These are phyloP conservation scores for Ladona fulva DNA, from an alignment of 1,140 invertebrate species.

Conservation along the genomic window DNA sequence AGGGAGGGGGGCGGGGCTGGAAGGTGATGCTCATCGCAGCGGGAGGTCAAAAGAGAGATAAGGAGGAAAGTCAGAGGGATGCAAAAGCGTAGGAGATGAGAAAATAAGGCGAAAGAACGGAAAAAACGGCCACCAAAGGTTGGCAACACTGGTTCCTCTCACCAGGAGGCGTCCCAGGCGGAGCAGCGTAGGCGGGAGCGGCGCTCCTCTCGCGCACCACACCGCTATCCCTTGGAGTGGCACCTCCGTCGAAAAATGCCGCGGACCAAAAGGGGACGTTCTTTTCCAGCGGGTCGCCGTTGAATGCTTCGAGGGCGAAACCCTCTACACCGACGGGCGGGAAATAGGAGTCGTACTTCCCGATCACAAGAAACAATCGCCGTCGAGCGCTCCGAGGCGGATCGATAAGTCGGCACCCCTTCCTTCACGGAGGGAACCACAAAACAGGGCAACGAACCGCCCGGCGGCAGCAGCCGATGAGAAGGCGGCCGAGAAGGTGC, in stretches of 20 bases:
- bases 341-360: neutral
- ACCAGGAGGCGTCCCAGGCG: neutral
- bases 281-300: no score
- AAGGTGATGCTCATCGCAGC: neutral
- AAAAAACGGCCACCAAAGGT: neutral
- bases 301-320: neutral
- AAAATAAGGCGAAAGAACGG: neutral
- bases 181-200: slow-evolving; percentile 3
- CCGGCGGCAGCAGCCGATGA: neutral
- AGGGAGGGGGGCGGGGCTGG: neutral
- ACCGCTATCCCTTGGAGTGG: neutral
- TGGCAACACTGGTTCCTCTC: neutral
- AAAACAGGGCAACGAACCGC: neutral
- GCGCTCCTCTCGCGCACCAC: neutral
- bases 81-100: neutral
- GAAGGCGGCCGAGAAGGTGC: neutral
- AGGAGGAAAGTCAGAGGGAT: neutral
- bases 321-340: no score
- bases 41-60: neutral
- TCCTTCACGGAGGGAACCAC: no score
- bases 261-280: neutral
- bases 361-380: neutral
- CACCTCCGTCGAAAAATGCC: neutral
- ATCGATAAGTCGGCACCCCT: neutral
- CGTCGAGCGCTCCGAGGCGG: neutral